Evolutionary conservation across 64 coral and sea anemone species (phyloP).

Genomic region (Montipora capricornis): DNA sequence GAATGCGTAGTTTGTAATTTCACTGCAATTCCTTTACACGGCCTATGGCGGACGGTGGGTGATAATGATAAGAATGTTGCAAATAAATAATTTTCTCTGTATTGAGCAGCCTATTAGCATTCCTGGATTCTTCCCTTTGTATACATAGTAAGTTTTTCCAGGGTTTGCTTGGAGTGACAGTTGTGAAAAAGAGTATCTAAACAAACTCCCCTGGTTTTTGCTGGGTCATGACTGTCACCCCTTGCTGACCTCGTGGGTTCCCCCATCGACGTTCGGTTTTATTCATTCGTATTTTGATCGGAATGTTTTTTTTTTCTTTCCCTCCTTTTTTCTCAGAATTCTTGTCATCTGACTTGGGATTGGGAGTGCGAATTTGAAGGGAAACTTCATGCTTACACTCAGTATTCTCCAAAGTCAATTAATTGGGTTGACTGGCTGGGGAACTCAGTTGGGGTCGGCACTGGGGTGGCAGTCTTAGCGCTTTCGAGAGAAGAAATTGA

Average conservation of each 20-base stretch:
- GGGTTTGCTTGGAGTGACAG: slow-evolving; percentile 15
- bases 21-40: neutral
- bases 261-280: neutral
- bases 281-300: too few species aligned
- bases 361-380: too few species aligned
- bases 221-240: slow-evolving; percentile 7
- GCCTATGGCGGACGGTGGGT: neutral
- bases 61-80: neutral
- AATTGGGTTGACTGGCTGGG: too few species aligned
- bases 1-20: neutral
- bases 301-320: too few species aligned
- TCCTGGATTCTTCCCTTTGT: neutral
- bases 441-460: too few species aligned
- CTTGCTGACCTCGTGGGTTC: neutral
- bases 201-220: neutral
- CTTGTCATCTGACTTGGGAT: too few species aligned
- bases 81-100: neutral
- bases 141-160: neutral
- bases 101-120: neutral
- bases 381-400: too few species aligned
- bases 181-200: slow-evolving; percentile 26
- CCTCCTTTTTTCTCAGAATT: neutral
- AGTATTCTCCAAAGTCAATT: too few species aligned
- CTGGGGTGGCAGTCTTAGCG: too few species aligned
- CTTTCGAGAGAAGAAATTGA: too few species aligned